Conservation (phyloP, 2,797 vertebrate species). For the Loris lydekkerianus region DNA sequence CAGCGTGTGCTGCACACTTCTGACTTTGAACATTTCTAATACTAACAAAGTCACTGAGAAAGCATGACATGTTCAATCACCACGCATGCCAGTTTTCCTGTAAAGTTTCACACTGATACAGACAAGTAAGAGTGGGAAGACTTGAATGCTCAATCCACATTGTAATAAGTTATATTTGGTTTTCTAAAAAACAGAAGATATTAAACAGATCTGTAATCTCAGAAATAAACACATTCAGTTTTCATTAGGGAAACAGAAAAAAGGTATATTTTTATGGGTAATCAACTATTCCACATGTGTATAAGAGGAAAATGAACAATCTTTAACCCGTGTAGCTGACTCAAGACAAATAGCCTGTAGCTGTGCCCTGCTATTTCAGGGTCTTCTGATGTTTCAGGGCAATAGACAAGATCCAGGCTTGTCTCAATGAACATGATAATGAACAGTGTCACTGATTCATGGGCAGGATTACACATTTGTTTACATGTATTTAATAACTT, state of each 20-base stretch:
- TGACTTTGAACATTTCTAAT: background rate
- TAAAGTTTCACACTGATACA: background rate
- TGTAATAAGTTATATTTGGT: background rate
- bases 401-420: background rate
- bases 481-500: background rate
- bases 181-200: conserved; percentile 15
- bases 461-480: background rate
- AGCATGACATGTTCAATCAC: background rate
- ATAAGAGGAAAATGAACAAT: background rate
- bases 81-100: background rate
- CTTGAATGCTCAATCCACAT: background rate
- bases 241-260: background rate
- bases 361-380: background rate
- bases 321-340: background rate
- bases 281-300: background rate
- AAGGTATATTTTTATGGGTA: background rate
- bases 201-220: background rate
- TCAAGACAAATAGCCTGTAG: background rate
- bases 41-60: background rate
- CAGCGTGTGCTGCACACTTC: background rate
- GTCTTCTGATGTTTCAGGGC: background rate
- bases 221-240: background rate
- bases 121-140: background rate
- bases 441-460: background rate
- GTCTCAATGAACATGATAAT: background rate